Percentiles rank a stretch among this genome's conserved stretches.
Conservation (phyloP, 2,888 invertebrate genomes). For the Macropis europaea region DNA sequence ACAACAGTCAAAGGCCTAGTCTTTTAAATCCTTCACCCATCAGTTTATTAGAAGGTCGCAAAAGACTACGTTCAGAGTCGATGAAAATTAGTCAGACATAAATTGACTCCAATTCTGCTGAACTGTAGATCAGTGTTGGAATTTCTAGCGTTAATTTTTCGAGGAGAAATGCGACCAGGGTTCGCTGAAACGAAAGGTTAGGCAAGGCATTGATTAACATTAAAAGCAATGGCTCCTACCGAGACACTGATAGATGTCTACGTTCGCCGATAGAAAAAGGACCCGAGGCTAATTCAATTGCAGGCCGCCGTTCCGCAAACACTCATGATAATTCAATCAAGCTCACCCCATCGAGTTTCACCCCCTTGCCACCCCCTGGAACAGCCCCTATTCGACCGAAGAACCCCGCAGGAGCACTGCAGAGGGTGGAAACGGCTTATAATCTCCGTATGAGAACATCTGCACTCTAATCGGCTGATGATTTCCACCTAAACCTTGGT, state of each 20-base stretch:
- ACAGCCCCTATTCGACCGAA: conserved; percentile 41
- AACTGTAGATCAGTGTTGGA: too few species aligned
- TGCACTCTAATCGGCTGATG: conserved; percentile 79
- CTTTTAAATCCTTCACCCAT: too few species aligned
- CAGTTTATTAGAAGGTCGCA: too few species aligned
- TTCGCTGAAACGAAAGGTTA: conserved; percentile 9
- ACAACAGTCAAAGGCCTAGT: too few species aligned
- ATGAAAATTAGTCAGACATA: too few species aligned
- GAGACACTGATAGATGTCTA: conserved; percentile 65
- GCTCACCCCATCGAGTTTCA: conserved; percentile 63
- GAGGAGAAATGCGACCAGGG: too few species aligned
- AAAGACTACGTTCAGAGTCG: too few species aligned
- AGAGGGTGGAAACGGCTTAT: conserved; percentile 70
- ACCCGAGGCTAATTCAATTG: conserved; percentile 77
- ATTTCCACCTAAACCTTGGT: conserved; percentile 63
- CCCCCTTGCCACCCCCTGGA: conserved; percentile 38
- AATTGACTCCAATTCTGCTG: too few species aligned
- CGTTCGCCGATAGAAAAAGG: conserved; percentile 60
- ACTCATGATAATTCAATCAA: conserved; percentile 80
- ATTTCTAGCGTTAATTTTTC: too few species aligned
- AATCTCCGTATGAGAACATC: conserved; percentile 78
- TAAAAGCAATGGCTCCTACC: conserved; percentile 27
- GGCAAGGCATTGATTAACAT: conserved; percentile 44
- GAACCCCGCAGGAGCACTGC: conserved; percentile 37
- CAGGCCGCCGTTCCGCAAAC: conserved; percentile 78